Evolutionary conservation across 2,797 vertebrate species (phyloP), one percentile per base, ranked within the genome.

Genomic region (Otolemur crassicaudatus): DNA sequence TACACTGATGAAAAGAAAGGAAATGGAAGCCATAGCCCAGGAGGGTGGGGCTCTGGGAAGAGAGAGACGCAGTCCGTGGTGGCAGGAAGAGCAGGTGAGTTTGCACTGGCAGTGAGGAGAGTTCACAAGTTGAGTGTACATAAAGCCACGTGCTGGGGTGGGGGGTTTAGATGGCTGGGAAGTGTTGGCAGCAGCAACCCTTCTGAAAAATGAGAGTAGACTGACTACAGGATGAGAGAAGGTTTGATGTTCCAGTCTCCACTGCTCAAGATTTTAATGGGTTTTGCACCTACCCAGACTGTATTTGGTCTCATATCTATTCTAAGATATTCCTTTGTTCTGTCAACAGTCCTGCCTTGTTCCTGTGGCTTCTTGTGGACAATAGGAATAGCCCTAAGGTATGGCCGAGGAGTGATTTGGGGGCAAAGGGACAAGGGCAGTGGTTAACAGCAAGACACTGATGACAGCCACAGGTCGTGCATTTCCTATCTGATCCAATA

Each of bases 371-470:
- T 92, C 23, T 16, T 43, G 17, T 73, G 16, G 56, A 65, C 25
- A 29, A 49, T 19, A 63, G 67, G 69, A 91, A 46, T 5, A 43
- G 25, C 7, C 31, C 34, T 46, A 37, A 83, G 31, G 31, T 56
- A 76, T 6, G 63, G 60, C 40, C 85, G 73, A 23, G 34, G 31
- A 84, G 31, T 67, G 90, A 93, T 91, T 29, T 87, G 29, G 22
- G 67, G 58, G 49, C 67, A 53, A 79, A 87, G 69, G 43, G 10
- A 58, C 79, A 53, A 85, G 16, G 58, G 19, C 53, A 22, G 67
- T 94, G 73, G 93, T 91, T 83, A 46, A 90, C 22, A 46, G 25
- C 25, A 27, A 82, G 90, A 88, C 58, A 82, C n/a, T 96, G 73
- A 75, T 90, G 20, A n/a, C 20, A 90, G 58, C 82, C 79, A 73